Evolutionary conservation across 2,888 invertebrate genomes (phyloP).

Genomic region (Nomada fabriciana): DNA sequence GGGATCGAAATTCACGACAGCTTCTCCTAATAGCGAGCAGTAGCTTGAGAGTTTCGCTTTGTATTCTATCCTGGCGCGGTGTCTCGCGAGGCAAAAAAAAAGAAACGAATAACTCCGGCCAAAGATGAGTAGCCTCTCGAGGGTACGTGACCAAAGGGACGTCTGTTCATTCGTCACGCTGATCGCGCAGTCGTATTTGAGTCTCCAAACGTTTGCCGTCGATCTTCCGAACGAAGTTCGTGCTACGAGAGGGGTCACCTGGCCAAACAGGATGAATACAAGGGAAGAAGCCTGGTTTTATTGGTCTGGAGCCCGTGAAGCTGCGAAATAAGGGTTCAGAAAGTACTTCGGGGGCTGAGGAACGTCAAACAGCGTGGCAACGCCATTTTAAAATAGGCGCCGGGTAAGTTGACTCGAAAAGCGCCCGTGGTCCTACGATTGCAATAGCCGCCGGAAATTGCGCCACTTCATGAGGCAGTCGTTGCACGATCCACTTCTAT

Average conservation of each 20-base stretch:
- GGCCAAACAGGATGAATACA: not conserved
- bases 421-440: constrained; percentile 20
- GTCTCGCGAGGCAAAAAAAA: constrained; percentile 29
- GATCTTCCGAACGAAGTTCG: constrained; percentile 28
- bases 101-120: not conserved
- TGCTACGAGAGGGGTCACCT: constrained; percentile 19
- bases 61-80: constrained; percentile 28
- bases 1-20: constrained; percentile 37
- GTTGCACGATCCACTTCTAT: constrained; percentile 51
- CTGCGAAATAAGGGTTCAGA: not conserved
- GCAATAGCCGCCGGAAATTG: constrained; percentile 70
- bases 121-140: constrained; percentile 52
- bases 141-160: constrained; percentile 49
- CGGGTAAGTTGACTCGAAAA: constrained; percentile 33
- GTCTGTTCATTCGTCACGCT: constrained; percentile 45
- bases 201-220: constrained; percentile 13
- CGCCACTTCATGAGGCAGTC: constrained; percentile 69
- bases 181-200: constrained; percentile 3
- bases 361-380: not conserved
- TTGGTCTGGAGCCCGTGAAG: not conserved
- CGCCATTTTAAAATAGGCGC: constrained; percentile 61
- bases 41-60: constrained; percentile 37
- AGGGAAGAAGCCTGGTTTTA: not conserved
- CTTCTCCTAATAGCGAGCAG: constrained; percentile 26
- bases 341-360: not conserved